These are phyloP conservation scores for Bovichtus diacanthus DNA, from an alignment of 2,797 vertebrate genomes.

Conservation along the genomic window DNA sequence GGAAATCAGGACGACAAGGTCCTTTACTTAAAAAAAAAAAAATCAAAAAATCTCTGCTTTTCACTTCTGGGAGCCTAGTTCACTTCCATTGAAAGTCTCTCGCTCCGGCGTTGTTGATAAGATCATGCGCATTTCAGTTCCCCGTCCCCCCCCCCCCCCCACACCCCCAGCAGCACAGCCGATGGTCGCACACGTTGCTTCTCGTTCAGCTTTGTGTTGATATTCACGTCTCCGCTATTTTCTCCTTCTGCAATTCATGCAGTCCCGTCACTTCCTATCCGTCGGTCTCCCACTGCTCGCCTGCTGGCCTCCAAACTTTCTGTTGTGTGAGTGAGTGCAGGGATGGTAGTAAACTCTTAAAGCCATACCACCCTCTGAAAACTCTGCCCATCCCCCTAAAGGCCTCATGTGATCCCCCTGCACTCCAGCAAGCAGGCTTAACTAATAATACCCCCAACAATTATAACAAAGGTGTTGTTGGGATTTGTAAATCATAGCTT, in stretches of 20 bases:
- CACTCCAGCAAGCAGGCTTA: conserved; percentile 54
- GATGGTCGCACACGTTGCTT: conserved; percentile 68
- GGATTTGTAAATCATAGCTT: conserved; percentile 59
- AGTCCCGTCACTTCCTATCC: conserved; percentile 90
- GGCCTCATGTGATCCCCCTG: conserved; percentile 77
- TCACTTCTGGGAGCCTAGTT: conserved; percentile 48
- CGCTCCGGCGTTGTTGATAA: conserved; percentile 41
- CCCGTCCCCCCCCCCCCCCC: no score
- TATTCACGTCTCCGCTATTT: conserved; percentile 33
- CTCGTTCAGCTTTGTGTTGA: conserved; percentile 73
- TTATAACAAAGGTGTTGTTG: conserved; percentile 58
- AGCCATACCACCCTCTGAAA: conserved; percentile 82
- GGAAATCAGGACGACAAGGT: conserved; percentile 24
- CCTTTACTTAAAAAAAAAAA: no score
- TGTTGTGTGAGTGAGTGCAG: conserved; percentile 54
- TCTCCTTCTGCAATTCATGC: conserved; percentile 54
- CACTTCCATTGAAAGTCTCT: conserved; percentile 69
- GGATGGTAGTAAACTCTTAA: conserved; percentile 88
- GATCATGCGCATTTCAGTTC: conserved; percentile 57
- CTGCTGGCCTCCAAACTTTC: conserved; percentile 84
- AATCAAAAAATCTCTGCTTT: conserved; percentile 62
- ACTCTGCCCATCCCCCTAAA: conserved; percentile 76
- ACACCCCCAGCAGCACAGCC: conserved; percentile 1
- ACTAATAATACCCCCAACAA: conserved; percentile 70
- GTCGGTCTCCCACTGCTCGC: conserved; percentile 80